Conservation (phyloP, 2,888 invertebrate genomes). For the Plagodis pulveraria region DNA sequence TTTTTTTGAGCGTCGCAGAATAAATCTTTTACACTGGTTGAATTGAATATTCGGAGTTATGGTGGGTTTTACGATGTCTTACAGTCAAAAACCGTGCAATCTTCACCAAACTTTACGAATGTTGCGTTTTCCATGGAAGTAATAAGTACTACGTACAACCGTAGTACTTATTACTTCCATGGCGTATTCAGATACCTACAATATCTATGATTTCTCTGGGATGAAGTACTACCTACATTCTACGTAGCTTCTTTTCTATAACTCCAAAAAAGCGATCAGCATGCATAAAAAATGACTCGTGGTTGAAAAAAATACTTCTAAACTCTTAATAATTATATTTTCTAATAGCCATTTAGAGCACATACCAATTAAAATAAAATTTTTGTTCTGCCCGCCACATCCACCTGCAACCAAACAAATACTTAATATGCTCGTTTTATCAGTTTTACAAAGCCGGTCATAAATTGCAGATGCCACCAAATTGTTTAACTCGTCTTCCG, state of each 20-base stretch:
- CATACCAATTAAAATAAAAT: slow-evolving; percentile 3
- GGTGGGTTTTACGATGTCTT: background rate
- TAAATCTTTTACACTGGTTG: slow-evolving; percentile 3
- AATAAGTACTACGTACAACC: too few species aligned
- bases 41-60: background rate
- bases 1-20: background rate
- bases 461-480: background rate
- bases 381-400: background rate
- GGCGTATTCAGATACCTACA: background rate
- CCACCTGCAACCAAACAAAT: background rate
- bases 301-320: slow-evolving; percentile 35
- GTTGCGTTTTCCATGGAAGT: background rate
- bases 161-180: too few species aligned
- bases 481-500: too few species aligned
- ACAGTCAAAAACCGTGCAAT: background rate
- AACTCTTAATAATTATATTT: slow-evolving; percentile 19
- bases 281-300: slow-evolving; percentile 34
- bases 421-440: too few species aligned
- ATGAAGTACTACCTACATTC: background rate
- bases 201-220: slow-evolving; percentile 1
- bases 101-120: background rate
- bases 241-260: background rate
- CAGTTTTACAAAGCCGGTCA: too few species aligned
- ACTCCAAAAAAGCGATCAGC: slow-evolving; percentile 30
- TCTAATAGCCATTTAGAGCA: slow-evolving; percentile 19